Base-by-base conservation (phyloP, 2,888 invertebrate species). In the Drosophila multiciliata region DNA sequence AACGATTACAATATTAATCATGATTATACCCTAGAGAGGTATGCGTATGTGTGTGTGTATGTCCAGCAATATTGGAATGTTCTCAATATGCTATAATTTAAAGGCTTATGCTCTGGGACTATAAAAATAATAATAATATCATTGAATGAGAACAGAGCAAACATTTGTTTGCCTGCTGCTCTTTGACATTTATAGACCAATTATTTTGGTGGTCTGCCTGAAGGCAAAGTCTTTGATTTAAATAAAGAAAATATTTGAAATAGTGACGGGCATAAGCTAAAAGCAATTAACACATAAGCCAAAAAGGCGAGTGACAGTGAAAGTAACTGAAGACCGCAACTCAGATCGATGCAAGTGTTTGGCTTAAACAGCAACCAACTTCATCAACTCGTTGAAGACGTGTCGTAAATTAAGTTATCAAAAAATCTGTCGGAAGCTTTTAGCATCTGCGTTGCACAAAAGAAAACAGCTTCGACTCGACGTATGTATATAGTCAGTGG, bases 381-480 rank as follows among this genome's bases (percentile, higher is more conserved):
- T 68, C 89, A 84, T 89, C 87, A 83, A 70, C 73, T 67, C 70
- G 63, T 55, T 50, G 73, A 64, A 82, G 85, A 87, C 89, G 67
- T 67, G 71, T 64, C 61, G 82, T 86, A 88, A 87, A 87, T 87
- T 86, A 90, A 87, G 90, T 83, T 87, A 87, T 87, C 89, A 88
- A 88, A 80, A 87, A 73, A 67, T 70, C 74, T 86, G 89, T 90
- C 87, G 89, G 87, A 86, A 88, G 86, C 82, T 90, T 88, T 89
- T 86, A 85, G 88, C 86, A 87, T 85, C 78, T 74, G 55, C 68
- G 63, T 32, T 57, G 57, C 12, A 32, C 68, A 60, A 75, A 77
- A 70, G 65, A 66, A 74, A 70, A 68, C 53, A 48, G 54, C 61
- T 45, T 58, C 75, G n/a, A n/a, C n/a, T n/a, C n/a, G n/a, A n/a